Evolutionary conservation across 2,888 invertebrate genomes (phyloP), one percentile per base, ranked within the genome.

Genomic region (Perizoma affinitatum): DNA sequence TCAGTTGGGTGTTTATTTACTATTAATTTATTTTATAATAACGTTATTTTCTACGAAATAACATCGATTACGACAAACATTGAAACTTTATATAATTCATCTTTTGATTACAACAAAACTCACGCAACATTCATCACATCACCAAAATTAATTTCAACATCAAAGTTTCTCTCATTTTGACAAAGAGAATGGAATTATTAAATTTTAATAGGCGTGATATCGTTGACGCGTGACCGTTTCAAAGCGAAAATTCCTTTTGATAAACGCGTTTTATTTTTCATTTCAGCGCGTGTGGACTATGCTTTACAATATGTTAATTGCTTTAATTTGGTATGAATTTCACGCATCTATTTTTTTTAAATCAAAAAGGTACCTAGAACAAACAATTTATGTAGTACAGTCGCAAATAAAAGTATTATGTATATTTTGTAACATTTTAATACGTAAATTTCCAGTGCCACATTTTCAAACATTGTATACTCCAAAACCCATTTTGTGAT

Each of bases 171-270:
- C 61, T 78, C 74, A 79, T 83, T n/a, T 82, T 80, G 72, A 68
- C 73, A 78, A 71, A 81, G 78, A 81, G 79, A 80, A 81, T 75
- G 64, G 66, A 63, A 78, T 81, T 79, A 84, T 84, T 81, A 82
- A 82, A 82, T 76, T 83, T 79, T 79, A 82, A 84, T 75, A 82
- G 78, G 74, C 72, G 70, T 67, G 51, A 72, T 67, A 72, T 73
- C 72, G 63, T 67, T 70, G 75, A 73, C 71, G 80, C 83, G 83
- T 85, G 83, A 78, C 77, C 76, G 52, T 61, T 68, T 80, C 87
- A 86, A 87, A 87, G 85, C 65, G 79, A 82, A 73, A 67, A 69
- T 76, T 80, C 80, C 85, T 86, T 86, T 85, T 84, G 81, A 75
- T 74, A 69, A 69, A 63, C 69, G 75, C 74, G 71, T 77, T 74